Conservation (phyloP, 2,888 invertebrate genomes). For the Troides oblongomaculatus region DNA sequence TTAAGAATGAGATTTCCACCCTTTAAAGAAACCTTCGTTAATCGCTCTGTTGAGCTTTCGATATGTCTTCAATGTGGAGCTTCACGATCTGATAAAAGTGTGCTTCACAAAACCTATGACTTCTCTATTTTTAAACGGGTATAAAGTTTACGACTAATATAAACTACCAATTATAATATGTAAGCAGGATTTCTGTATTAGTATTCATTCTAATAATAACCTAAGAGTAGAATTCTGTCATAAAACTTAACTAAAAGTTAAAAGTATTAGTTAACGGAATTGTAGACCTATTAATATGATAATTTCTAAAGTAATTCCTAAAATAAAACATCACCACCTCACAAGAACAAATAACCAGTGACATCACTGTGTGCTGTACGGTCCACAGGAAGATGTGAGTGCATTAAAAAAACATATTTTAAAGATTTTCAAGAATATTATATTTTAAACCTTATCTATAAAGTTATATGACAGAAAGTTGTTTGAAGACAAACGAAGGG, state of each 20-base stretch:
- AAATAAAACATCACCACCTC: slow-evolving; percentile 7
- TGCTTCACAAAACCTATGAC: too few species aligned
- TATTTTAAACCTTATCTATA: neutral
- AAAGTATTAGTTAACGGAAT: neutral
- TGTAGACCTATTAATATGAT: neutral
- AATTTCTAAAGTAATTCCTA: slow-evolving; percentile 3
- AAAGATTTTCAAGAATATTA: slow-evolving; percentile 3
- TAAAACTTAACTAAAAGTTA: neutral
- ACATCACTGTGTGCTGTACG: slow-evolving; percentile 20
- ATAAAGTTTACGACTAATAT: too few species aligned
- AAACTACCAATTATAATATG: too few species aligned
- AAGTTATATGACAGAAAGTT: neutral
- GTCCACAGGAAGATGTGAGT: slow-evolving; percentile 26
- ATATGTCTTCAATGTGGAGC: too few species aligned
- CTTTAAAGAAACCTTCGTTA: too few species aligned
- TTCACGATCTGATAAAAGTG: too few species aligned
- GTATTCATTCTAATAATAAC: too few species aligned
- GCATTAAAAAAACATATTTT: slow-evolving; percentile 27
- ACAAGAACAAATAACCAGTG: slow-evolving; percentile 17
- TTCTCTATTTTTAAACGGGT: too few species aligned
- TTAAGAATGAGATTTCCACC: too few species aligned
- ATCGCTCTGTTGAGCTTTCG: too few species aligned
- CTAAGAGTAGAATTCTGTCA: too few species aligned
- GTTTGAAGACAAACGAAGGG: neutral
- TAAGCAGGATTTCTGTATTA: too few species aligned